Base-by-base conservation (phyloP, 53 echinoderm and acorn worm species). In the Arbacia lixula region DNA sequence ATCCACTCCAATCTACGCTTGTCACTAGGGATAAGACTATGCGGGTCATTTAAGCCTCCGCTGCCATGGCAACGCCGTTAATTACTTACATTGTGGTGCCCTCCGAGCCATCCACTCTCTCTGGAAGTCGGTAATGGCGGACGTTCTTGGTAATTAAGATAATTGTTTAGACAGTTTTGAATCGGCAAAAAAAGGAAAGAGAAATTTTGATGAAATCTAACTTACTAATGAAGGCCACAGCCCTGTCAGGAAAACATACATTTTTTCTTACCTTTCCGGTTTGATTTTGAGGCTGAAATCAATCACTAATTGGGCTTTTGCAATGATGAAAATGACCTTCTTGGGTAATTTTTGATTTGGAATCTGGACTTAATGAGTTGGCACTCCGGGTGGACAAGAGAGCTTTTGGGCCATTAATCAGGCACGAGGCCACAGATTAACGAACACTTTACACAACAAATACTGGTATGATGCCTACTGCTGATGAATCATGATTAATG, bases 111-210 rank as follows among this genome's bases (percentile, higher is more conserved):
- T 38, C 55, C 36, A 43, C 42, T 71, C 71, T 27, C 71, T 27
- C 19, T 71, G 27, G 71, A 71, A 43, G 26, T 41, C 17, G 46
- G 46, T 71, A 71, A 71, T 71, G 71, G 71, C 12, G 71, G 50
- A 71, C 42, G 71, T 42, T 38, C 17, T 9, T 29, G 41, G 50
- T 71, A 71, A 71, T 46, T 71, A 71, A 28, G 71, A 71, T 71
- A 71, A 71, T 71, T 71, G 71, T 71, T 71, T 71, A 29, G 42
- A 71, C 46, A 71, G 66, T 66, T 66, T 66, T 38, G 66, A 66
- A 37, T 66, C 38, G 24, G 38, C 36, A 20, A 37, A 38, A 38
- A 66, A 66, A 10, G 50, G 50, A 19, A n/a, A n/a, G n/a, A n/a
- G n/a, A n/a, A n/a, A n/a, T n/a, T n/a, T n/a, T n/a, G n/a, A n/a